phyloP scores from a whole-genome alignment of 2,113 vertebrate species.

The Corvus cornix region DNA sequence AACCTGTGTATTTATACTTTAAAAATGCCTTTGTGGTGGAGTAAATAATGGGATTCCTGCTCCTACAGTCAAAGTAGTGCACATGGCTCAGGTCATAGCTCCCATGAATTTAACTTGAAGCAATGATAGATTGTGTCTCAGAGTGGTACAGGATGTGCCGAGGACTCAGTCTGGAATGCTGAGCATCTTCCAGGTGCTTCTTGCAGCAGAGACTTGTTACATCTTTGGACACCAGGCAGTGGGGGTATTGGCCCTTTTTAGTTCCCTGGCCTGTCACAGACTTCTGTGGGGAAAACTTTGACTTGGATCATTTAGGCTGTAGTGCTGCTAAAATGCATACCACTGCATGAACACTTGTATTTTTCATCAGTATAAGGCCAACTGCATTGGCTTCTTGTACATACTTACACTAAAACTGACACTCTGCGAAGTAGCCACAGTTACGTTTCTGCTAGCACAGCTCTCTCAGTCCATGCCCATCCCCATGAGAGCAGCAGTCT shows the following conservation, averaged over 20 bases:
- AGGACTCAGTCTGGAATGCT: background rate
- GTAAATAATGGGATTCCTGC: background rate
- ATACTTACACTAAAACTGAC: background rate
- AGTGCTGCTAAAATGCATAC: background rate
- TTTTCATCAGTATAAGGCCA: background rate
- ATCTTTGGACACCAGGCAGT: background rate
- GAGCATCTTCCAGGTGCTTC: background rate
- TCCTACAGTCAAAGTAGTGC: background rate
- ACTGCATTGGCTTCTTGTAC: background rate
- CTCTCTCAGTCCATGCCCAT: background rate
- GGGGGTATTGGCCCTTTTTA: background rate
- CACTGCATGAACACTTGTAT: background rate
- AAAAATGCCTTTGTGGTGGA: background rate
- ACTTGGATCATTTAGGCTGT: background rate
- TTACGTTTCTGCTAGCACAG: background rate
- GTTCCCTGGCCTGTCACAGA: background rate
- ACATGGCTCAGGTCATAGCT: rapidly evolving
- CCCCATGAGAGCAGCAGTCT: background rate
- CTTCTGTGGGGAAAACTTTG: rapidly evolving
- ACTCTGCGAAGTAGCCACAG: background rate
- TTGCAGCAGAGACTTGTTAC: background rate
- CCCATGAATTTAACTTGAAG: background rate
- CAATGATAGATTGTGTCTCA: background rate
- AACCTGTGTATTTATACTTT: background rate
- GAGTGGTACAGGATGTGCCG: background rate